A percentile compares a stretch with the other conserved stretches of the same genome.
Evolutionary conservation across 92 coral and sea anemone genomes (phyloP).

Genomic region (Diadumene lineata): DNA sequence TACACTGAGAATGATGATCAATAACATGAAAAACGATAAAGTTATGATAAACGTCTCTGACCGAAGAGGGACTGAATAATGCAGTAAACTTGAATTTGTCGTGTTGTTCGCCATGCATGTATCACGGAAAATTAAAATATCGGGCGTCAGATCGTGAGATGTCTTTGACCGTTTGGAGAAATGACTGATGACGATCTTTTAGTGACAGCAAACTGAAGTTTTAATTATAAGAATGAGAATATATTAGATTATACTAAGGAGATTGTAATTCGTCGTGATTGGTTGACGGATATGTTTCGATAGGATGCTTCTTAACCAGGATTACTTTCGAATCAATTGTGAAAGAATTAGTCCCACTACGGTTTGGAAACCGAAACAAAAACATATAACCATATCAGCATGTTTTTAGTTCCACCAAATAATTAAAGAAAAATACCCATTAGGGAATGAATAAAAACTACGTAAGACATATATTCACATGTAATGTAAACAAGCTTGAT

Average conservation of each 20-base stretch:
- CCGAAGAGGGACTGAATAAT: not conserved
- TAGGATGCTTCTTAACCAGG: no score
- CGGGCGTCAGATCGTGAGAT: no score
- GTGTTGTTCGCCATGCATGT: not conserved
- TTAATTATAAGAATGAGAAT: not conserved
- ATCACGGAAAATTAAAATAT: no score
- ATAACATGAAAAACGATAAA: constrained; percentile 7
- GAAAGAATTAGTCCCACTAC: not conserved
- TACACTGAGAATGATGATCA: constrained; percentile 31
- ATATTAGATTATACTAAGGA: not conserved
- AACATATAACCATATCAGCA: not conserved
- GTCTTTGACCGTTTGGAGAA: no score
- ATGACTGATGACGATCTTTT: no score
- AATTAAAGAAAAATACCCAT: no score
- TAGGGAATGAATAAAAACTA: no score
- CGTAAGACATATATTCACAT: not conserved
- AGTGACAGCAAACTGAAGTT: not conserved
- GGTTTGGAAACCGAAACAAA: not conserved
- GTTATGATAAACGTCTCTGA: constrained; percentile 10
- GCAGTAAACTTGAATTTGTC: not conserved
- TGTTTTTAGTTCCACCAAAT: not conserved
- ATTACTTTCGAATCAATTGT: not conserved
- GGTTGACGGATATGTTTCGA: no score
- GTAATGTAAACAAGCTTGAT: not conserved
- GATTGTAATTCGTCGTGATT: not conserved